Conservation (phyloP, 2,888 invertebrate species). For the Aquatica leii region DNA sequence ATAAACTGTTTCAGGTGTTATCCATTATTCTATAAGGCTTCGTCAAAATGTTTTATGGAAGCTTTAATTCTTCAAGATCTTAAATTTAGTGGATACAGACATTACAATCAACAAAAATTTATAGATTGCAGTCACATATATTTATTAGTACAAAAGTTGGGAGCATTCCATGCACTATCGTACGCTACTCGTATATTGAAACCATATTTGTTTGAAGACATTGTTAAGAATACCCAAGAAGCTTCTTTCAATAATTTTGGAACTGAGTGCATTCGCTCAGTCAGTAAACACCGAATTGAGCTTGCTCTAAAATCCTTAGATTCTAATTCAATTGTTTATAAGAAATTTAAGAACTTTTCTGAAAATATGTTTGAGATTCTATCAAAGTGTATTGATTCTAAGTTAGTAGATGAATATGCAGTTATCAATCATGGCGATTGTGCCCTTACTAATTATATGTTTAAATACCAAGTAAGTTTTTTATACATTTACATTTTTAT, state of each 20-base stretch:
- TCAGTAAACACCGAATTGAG: too few species aligned
- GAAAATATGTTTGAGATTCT: constrained; percentile 18
- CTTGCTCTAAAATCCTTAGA: constrained; percentile 8
- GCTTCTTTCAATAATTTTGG: too few species aligned
- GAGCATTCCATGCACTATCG: too few species aligned
- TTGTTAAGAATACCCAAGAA: too few species aligned
- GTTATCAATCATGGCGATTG: constrained; percentile 46
- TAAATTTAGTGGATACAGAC: too few species aligned
- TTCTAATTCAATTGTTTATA: constrained; percentile 19
- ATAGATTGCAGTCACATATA: too few species aligned
- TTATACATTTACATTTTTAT: too few species aligned
- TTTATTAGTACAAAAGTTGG: too few species aligned
- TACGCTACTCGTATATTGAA: too few species aligned
- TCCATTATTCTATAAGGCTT: constrained; percentile 38
- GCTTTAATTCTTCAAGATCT: background rate
- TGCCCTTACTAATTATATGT: constrained; percentile 43
- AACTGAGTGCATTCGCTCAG: too few species aligned
- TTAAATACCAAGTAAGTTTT: constrained; percentile 36
- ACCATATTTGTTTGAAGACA: too few species aligned
- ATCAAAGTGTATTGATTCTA: background rate
- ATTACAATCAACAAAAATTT: too few species aligned
- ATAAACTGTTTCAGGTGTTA: constrained; percentile 32
- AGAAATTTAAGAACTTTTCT: constrained; percentile 26
- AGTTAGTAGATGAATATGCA: constrained; percentile 36
- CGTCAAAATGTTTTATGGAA: constrained; percentile 44